Evolutionary conservation across 2,888 invertebrate species (phyloP).

Genomic region (Thecocarcelia acutangulata): DNA sequence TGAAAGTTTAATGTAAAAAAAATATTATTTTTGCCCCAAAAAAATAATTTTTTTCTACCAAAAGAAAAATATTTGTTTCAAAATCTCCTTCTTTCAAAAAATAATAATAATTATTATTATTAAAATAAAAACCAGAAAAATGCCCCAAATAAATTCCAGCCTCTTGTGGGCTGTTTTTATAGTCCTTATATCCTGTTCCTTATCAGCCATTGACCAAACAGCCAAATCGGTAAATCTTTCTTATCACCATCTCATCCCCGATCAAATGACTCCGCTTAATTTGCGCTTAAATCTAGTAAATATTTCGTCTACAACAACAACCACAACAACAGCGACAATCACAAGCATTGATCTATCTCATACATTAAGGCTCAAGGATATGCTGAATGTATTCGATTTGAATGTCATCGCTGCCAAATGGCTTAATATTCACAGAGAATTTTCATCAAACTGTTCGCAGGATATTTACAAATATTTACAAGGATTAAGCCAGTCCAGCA

Average conservation of each 20-base stretch:
- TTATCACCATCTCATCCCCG: conserved; percentile 31
- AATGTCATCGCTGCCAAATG: conserved; percentile 77
- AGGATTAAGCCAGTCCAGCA: conserved; percentile 76
- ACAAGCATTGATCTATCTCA: conserved; percentile 75
- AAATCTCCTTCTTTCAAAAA: conserved; percentile 7
- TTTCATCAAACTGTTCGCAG: conserved; percentile 77
- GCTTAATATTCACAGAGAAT: conserved; percentile 72
- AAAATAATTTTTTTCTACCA: conserved; percentile 25
- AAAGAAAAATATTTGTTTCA: conserved; percentile 22
- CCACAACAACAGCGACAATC: conserved; percentile 33
- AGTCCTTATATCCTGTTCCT: conserved; percentile 48
- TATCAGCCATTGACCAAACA: conserved; percentile 75
- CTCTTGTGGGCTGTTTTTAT: conserved; percentile 59
- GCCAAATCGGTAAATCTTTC: conserved; percentile 66
- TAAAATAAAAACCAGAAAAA: too few relatives aligned
- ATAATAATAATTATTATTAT: conserved; percentile 11
- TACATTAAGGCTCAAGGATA: conserved; percentile 77
- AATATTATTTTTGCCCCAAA: too few relatives aligned
- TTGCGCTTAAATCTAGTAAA: conserved; percentile 60
- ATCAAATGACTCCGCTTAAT: conserved; percentile 74
- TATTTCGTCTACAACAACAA: not conserved
- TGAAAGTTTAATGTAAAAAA: conserved; percentile 49
- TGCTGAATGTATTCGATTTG: conserved; percentile 80
- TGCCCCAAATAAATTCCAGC: conserved; percentile 53
- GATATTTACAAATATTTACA: conserved; percentile 79